phyloP scores from a whole-genome alignment of 2,888 invertebrate species.

The Euplagia quadripunctaria region DNA sequence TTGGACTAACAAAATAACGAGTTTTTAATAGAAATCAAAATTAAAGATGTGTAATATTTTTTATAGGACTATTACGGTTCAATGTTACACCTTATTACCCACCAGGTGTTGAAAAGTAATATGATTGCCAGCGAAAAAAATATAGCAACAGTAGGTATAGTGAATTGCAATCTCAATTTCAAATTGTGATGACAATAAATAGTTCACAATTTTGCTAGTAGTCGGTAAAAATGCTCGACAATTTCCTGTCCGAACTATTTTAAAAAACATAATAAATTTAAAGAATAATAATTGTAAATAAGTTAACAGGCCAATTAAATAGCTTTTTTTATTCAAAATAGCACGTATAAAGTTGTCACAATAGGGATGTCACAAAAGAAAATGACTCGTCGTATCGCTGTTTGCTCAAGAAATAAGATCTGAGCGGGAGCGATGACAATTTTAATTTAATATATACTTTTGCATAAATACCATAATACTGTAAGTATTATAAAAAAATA shows the following conservation, averaged over 20 bases:
- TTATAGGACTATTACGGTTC: slow-evolving; percentile 39
- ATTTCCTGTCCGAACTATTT: slow-evolving; percentile 35
- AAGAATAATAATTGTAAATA: slow-evolving; percentile 53
- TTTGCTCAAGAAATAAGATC: slow-evolving; percentile 41
- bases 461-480: background rate
- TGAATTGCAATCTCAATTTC: slow-evolving; percentile 32
- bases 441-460: background rate
- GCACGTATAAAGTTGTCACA: slow-evolving; percentile 66
- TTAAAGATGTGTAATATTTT: slow-evolving; percentile 34
- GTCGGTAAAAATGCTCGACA: slow-evolving; percentile 14
- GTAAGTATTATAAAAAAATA: background rate
- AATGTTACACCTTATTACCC: slow-evolving; percentile 23
- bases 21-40: slow-evolving; percentile 31
- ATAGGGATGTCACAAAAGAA: slow-evolving; percentile 58
- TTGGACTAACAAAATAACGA: background rate
- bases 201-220: slow-evolving; percentile 29
- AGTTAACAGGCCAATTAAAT: slow-evolving; percentile 55
- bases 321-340: slow-evolving; percentile 49
- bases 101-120: slow-evolving; percentile 25
- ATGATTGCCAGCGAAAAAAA: slow-evolving; percentile 27
- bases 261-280: slow-evolving; percentile 30
- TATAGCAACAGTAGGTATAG: slow-evolving; percentile 8
- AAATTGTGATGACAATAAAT: slow-evolving; percentile 32
- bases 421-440: slow-evolving; percentile 28
- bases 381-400: slow-evolving; percentile 29